Percentiles rank a stretch among this genome's conserved stretches.
These are phyloP conservation scores for Pachliopta kotzebuea DNA, from an alignment of 2,888 invertebrate genomes.

Conservation along the genomic window DNA sequence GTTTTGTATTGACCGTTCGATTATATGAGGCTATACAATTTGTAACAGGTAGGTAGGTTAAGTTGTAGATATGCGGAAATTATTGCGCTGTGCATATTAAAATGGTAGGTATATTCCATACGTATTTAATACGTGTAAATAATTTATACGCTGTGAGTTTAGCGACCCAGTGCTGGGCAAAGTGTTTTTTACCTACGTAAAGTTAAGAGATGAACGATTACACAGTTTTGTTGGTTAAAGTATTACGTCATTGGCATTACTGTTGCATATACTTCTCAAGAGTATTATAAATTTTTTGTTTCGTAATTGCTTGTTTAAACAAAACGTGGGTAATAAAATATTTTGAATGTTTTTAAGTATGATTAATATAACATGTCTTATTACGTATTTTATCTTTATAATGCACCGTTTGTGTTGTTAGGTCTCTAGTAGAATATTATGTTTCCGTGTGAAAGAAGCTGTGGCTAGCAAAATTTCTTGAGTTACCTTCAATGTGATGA, in stretches of 20 bases:
- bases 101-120: constrained; percentile 12
- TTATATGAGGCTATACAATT: constrained; percentile 1
- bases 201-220: not conserved
- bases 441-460: too few relatives aligned
- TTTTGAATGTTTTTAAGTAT: too few relatives aligned
- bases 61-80: constrained; percentile 11
- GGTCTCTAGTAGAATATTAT: too few relatives aligned
- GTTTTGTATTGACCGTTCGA: constrained; percentile 2
- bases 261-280: not conserved
- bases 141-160: not conserved
- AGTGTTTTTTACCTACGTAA: not conserved
- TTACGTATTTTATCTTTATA: too few relatives aligned
- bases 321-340: not conserved
- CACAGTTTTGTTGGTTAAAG: not conserved
- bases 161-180: not conserved
- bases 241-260: not conserved
- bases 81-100: constrained; percentile 7
- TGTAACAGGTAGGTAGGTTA: constrained; percentile 4
- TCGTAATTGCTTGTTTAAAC: not conserved
- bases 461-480: too few relatives aligned
- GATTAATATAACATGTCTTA: too few relatives aligned
- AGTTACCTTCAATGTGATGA: too few relatives aligned
- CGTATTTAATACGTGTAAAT: not conserved
- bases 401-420: too few relatives aligned
- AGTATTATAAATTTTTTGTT: not conserved